Conservation (phyloP, 2,888 invertebrate species). For the Buathra laborator region DNA sequence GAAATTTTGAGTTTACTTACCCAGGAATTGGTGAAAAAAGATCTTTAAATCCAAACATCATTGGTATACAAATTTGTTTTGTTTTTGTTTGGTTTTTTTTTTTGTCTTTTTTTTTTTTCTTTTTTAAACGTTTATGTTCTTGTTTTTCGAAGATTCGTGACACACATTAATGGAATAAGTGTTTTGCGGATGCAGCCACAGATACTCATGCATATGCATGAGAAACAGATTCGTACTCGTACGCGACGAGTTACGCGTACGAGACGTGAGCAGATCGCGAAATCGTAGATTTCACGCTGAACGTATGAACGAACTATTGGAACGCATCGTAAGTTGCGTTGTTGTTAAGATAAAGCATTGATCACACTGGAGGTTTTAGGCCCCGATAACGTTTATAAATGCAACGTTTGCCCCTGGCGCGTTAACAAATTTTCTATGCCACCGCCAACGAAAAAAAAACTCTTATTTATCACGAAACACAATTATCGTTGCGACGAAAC, state of each 20-base stretch:
- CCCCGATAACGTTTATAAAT: conserved; percentile 13
- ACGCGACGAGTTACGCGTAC: neutral
- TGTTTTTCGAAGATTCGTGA: neutral
- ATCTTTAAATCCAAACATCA: conserved; percentile 54
- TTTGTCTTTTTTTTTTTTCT: neutral
- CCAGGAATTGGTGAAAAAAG: conserved; percentile 31
- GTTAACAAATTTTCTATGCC: conserved; percentile 14
- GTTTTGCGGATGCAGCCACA: neutral
- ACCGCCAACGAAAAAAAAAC: neutral
- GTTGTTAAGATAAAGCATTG: neutral
- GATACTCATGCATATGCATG: neutral
- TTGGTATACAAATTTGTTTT: conserved; percentile 6
- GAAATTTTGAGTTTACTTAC: conserved; percentile 32
- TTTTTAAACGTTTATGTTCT: neutral
- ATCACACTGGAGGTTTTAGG: neutral
- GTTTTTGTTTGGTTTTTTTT: neutral
- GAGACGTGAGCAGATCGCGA: neutral
- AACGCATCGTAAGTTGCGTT: conserved; percentile 5
- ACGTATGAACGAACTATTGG: neutral
- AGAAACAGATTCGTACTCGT: conserved; percentile 1
- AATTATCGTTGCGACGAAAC: conserved; percentile 17
- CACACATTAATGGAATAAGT: neutral
- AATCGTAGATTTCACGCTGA: neutral
- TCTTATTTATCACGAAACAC: neutral
- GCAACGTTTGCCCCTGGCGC: conserved; percentile 26